A percentile compares a stretch with the other conserved stretches of the same genome.
Evolutionary conservation across 2,797 vertebrate genomes (phyloP).

Genomic region (Buceros bicornis): DNA sequence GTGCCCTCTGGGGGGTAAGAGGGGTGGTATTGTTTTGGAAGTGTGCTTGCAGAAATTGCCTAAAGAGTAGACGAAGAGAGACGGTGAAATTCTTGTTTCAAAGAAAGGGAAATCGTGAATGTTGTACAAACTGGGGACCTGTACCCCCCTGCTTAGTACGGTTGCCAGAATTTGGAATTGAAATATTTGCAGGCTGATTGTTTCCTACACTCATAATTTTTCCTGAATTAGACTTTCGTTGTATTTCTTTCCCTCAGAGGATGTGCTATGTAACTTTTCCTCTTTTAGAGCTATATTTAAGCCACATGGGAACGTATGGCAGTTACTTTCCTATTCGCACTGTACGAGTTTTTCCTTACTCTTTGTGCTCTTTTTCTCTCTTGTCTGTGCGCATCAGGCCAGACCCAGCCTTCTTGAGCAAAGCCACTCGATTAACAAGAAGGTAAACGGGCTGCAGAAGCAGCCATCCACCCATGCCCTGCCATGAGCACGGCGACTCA

Average conservation of each 20-base stretch:
- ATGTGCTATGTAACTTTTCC: background rate
- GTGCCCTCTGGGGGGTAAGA: background rate
- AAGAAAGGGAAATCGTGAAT: background rate
- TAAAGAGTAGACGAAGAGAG: background rate
- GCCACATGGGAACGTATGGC: background rate
- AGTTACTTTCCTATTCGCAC: background rate
- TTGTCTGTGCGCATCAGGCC: background rate
- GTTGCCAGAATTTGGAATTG: background rate
- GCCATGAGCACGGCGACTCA: background rate
- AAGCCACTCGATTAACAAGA: background rate
- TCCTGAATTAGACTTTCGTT: background rate
- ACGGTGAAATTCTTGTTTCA: background rate
- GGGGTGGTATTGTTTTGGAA: background rate
- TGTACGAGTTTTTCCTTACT: background rate
- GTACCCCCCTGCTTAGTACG: background rate
- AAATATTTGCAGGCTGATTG: background rate
- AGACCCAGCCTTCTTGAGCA: background rate
- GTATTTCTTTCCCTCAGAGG: background rate
- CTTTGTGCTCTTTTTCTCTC: slow-evolving; percentile 18
- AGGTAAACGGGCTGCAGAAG: background rate
- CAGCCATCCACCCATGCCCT: background rate
- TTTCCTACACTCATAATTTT: background rate
- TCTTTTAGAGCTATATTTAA: background rate
- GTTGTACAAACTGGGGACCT: background rate
- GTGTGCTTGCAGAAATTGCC: background rate